Evolutionary conservation across 2,888 invertebrate species (phyloP), one percentile per base, ranked within the genome.

Genomic region (Hipparchia semele): DNA sequence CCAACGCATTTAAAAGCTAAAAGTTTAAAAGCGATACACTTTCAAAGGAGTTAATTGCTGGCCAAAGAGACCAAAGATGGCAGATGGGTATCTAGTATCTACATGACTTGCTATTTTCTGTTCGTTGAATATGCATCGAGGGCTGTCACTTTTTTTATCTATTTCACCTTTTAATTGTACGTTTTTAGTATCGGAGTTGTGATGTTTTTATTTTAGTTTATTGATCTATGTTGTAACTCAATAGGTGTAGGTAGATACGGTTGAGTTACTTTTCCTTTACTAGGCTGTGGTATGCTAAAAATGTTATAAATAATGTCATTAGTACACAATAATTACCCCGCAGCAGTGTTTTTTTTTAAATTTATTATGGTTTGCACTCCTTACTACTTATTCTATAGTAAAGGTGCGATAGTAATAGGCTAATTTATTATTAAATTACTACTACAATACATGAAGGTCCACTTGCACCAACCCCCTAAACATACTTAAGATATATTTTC

Each of bases 41-140:
- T 72, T 70, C 64, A 73, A 73, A 73, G 72, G 58, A 70, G 64
- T 89, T 90, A 90, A 90, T 89, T 88, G 89, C 84, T 82, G 85
- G 81, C 78, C 83, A 74, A 74, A 80, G 58, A 58, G 33, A 10
- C 59, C 59, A 39, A 60, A 39, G 84, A 82, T 80, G 82, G 77
- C 64, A 83, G 87, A 88, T 88, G 87, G 81, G 79, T 82, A 87
- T 87, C 87, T 77, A 77, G 79, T 82, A 87, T 87, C 87, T 77
- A 77, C 83, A 89, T 92, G 92, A 92, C 90, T 91, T 46, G 68
- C 56, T 23, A 6, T 58, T 39, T 45, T 10, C 62, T 70, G 6
- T 61, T 10, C 54, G n/a, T 45, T 60, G 66, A 71, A 71, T 54
- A 71, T 67, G 61, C 68, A 68, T 68, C 46, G 66, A 68, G 65